Evolutionary conservation across 2,113 vertebrate species (phyloP), one percentile per base, ranked within the genome.

Genomic region (Todiramphus chloris): DNA sequence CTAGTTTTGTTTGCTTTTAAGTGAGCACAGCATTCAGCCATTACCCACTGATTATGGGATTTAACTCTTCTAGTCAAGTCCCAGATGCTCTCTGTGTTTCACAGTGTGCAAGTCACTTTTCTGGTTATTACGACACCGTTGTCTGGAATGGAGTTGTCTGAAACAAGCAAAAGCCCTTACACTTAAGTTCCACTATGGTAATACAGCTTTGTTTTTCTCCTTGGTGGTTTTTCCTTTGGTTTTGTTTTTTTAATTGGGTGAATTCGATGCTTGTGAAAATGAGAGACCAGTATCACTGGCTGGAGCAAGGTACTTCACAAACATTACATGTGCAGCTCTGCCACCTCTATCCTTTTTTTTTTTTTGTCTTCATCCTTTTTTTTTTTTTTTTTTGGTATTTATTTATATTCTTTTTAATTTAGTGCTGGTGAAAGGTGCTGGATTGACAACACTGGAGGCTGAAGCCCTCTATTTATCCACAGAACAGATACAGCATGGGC

Each of bases 321-420:
- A 91, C 89, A 53, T 96, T 72, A 90, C 51, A 16, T 84, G 41
- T 73, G 87, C 94, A 96, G 94, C 91, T 97, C 94, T 97, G 84
- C 87, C 92, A 92, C 94, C 94, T 96, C 93, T 95, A 82, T 94
- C 92, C 89, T 93, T 92, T 89, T 89, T 91, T 21, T 21, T 30
- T 41, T 50, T 24, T 41, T 12, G 41, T 41, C 23, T 25, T 50
- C 23, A 25, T 50, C 23, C 23, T 82, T 85, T 64, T 89, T 76
- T 43, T 15, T 7, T 6, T 46, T 33, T 66, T 78, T 96, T 96
- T 97, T 95, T 96, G 7, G 78, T 97, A 97, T 97, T 97, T 96
- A 97, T 97, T 97, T 96, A 97, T 97, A 97, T 97, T 97, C 95
- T 97, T 97, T 97, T 97, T 95, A 96, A 97, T 97, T 97, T 97